Evolutionary conservation across 2,888 invertebrate species (phyloP), one percentile per base, ranked within the genome.

Genomic region (Nebria salina): DNA sequence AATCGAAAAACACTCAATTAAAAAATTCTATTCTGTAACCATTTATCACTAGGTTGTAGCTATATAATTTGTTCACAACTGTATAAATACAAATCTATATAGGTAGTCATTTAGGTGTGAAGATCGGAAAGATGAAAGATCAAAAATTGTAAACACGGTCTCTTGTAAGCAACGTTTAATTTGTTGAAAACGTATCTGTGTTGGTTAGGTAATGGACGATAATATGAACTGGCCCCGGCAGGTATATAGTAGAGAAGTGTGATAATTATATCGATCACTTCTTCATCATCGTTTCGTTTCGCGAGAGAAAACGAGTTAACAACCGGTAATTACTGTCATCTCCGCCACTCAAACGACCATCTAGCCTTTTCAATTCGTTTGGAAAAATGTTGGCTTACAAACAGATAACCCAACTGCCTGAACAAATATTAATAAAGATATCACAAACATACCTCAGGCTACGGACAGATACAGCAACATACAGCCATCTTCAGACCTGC

Each of bases 351-450:
- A 15, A 54, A 72, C 42, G 41, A 13, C 42, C 41, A 41, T 73
- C 41, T 15, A 34, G 11, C 34, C 70, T 70, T 70, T 70, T 70
- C 70, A 70, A 70, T 54, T 70, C 70, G 70, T 26, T 34, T 70
- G 70, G 11, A 70, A 15, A 54, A 25, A 6, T 20, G 70, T 54
- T 54, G 54, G 54, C 8, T 34, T 34, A 70, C 26, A 54, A 13
- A 34, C 25, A 70, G 70, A 25, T 25, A 70, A 26, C 70, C 15
- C 5, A 25, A 25, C 34, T 34, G 26, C 78, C 79, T 74, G 79
- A 73, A 79, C 79, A 79, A 79, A 79, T 79, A 79, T 79, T 79
- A 79, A 79, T 79, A 79, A 79, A 79, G 79, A 79, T 74, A 79
- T 79, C 79, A 79, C 79, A 79, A 79, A 79, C 79, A 74, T 25